These are phyloP conservation scores for Teleiodes luculella DNA, from an alignment of 2,888 invertebrate species.

Conservation along the genomic window DNA sequence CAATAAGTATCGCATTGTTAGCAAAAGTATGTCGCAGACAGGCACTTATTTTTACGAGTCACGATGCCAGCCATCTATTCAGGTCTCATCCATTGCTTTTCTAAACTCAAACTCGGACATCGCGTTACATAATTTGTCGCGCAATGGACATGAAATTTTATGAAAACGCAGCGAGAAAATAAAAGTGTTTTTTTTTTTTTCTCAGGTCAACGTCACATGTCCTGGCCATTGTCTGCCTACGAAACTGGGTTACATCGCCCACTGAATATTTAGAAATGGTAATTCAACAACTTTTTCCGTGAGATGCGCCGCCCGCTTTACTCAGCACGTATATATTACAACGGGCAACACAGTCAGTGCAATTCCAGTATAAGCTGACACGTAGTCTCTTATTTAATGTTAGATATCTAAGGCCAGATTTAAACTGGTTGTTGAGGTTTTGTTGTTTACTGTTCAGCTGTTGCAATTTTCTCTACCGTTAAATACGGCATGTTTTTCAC, in stretches of 20 bases:
- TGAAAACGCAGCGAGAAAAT: background rate
- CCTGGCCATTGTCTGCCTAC: slow-evolving; percentile 24
- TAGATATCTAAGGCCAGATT: too few relatives aligned
- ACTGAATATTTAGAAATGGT: slow-evolving; percentile 35
- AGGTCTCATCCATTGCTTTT: background rate
- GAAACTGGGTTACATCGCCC: slow-evolving; percentile 27
- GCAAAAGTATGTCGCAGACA: too few relatives aligned
- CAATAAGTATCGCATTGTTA: too few relatives aligned
- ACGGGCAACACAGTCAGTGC: background rate
- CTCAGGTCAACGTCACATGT: slow-evolving; percentile 6
- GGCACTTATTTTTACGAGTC: too few relatives aligned
- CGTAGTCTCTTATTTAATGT: background rate
- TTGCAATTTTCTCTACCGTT: slow-evolving; percentile 21
- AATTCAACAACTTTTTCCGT: slow-evolving; percentile 24
- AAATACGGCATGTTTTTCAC: background rate
- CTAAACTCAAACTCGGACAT: too few relatives aligned
- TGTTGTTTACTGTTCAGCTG: slow-evolving; percentile 10
- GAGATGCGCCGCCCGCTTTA: background rate
- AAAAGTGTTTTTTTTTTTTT: background rate
- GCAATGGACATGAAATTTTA: background rate
- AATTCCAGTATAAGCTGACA: background rate
- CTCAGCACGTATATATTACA: background rate
- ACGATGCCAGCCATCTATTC: too few relatives aligned
- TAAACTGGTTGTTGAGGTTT: too few relatives aligned
- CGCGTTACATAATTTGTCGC: too few relatives aligned